Base-by-base conservation (phyloP, 2,113 vertebrate genomes). In the Ptilorrhoa leucosticta region DNA sequence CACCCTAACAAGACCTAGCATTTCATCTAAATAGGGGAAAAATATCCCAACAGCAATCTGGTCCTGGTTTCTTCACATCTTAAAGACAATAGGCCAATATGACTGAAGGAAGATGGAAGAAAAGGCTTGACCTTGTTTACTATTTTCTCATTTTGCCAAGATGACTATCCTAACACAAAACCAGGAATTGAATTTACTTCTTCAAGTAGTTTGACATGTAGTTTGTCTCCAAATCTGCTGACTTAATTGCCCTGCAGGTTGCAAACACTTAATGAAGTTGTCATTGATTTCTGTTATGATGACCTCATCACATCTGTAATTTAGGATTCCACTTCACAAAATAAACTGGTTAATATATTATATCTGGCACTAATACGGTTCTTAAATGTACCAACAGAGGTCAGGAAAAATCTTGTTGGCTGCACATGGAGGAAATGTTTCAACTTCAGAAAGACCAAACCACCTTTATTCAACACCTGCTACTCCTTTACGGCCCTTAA, bases 281-380 rank as follows among this genome's bases (percentile, higher is more conserved):
- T 66, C 79, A 90, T 24, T 76, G 79, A 95, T 91, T 93, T 83
- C 44, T 88, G 26, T 81, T 83, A 40, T 66, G 63, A 71, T 83
- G 90, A 93, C 70, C 68, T 95, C 94, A 93, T 86, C 64, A 44
- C 18, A 83, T 64, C 60, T 92, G 63, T 81, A 94, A 91, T 77
- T 77, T 60, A 77, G 68, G 64, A 88, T 92, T 83, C 63, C 18
- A 69, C 95, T 93, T 95, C 92, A 95, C 71, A 93, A 93, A 95
- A 85, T 60, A 85, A 92, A 92, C 83, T 77, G 57, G 27, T 85
- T 96, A 93, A 42, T 76, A 81, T 65, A 83, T 91, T 77, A 76
- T 63, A 86, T 84, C 64, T 44, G 37, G 60, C 40, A 80, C 35
- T 86, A 88, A 70, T 75, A 91, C 8, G 19, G 47, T n/a, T 88